Percentiles rank a stretch among this genome's conserved stretches.
Evolutionary conservation across 1,140 invertebrate genomes (phyloP).

Genomic region (Venustaconcha ellipsiformis): DNA sequence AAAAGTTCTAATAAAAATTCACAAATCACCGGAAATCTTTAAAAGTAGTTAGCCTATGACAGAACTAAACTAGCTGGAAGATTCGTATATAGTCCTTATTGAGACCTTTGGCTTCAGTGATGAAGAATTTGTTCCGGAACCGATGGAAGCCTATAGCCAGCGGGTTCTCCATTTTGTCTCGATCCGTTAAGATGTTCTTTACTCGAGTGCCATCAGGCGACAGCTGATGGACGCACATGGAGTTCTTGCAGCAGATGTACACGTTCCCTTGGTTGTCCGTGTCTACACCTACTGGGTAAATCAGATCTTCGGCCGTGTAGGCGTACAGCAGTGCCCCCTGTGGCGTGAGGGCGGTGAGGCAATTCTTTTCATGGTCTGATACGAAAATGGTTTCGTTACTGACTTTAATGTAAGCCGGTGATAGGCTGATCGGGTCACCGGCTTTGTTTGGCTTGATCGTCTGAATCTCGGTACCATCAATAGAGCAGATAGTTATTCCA

Average conservation of each 20-base stretch:
- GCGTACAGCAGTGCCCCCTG: constrained; percentile 13
- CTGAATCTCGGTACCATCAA: constrained; percentile 8
- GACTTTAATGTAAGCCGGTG: constrained; percentile 12
- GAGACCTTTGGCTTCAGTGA: constrained; percentile 13
- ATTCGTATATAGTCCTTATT: constrained; percentile 17
- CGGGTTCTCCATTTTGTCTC: constrained; percentile 16
- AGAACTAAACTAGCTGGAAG: background rate
- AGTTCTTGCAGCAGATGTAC: constrained; percentile 15
- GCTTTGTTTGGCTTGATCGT: constrained; percentile 15
- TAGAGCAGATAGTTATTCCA: constrained; percentile 18
- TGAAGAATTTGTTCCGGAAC: constrained; percentile 23
- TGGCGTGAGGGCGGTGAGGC: constrained; percentile 6
- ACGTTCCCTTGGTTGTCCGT: constrained; percentile 6
- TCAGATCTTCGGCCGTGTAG: constrained; percentile 9
- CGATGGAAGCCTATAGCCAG: constrained; percentile 15
- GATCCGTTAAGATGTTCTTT: constrained; percentile 5
- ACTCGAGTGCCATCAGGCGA: constrained; percentile 8
- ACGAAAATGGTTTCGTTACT: constrained; percentile 4
- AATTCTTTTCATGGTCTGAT: constrained; percentile 14
- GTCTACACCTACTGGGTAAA: constrained; percentile 9
- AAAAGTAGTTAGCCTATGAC: too few relatives aligned
- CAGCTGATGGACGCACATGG: constrained; percentile 13
- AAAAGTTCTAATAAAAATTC: too few relatives aligned
- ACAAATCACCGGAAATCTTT: too few relatives aligned
- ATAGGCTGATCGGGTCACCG: constrained; percentile 3